Percentiles rank a stretch among this genome's conserved stretches.
Conservation (phyloP, 2,888 invertebrate species). For the Coecobrya sp. region DNA sequence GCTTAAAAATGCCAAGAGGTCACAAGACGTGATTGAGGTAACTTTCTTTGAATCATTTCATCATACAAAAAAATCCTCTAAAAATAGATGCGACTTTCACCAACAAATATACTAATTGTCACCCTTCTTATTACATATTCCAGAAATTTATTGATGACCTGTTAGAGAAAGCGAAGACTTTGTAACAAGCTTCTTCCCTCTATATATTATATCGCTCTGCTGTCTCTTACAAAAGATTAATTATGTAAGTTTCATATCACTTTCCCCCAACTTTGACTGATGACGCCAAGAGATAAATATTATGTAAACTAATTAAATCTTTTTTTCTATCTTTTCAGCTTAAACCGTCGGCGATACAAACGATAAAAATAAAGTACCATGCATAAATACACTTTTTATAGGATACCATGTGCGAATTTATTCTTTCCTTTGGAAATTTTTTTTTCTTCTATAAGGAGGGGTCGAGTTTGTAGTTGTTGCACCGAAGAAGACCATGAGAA, state of each 20-base stretch:
- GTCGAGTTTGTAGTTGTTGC: slow-evolving; percentile 30
- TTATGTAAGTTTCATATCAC: background rate
- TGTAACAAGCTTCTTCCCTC: slow-evolving; percentile 89
- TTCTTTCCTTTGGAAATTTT: slow-evolving; percentile 46
- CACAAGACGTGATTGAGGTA: slow-evolving; percentile 95
- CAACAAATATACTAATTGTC: background rate
- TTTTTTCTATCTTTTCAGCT: slow-evolving; percentile 4
- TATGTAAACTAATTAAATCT: background rate
- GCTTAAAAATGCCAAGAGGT: slow-evolving; percentile 94
- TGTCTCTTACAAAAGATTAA: slow-evolving; percentile 26
- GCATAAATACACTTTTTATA: background rate
- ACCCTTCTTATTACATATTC: slow-evolving; percentile 82
- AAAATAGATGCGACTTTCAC: background rate
- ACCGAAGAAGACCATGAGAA: slow-evolving; percentile 39
- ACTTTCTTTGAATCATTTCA: background rate
- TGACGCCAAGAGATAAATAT: background rate
- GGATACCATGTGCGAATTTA: slow-evolving; percentile 15
- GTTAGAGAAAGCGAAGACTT: slow-evolving; percentile 95
- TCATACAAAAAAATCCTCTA: too few species aligned
- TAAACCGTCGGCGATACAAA: slow-evolving; percentile 51
- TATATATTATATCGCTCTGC: slow-evolving; percentile 52
- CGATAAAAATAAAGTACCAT: slow-evolving; percentile 28
- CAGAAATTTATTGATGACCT: slow-evolving; percentile 97
- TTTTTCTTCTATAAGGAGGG: slow-evolving; percentile 48
- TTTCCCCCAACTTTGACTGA: background rate